A percentile compares a stretch with the other conserved stretches of the same genome.
Conservation (phyloP, 2,797 vertebrate genomes). For the Thaleichthys pacificus region DNA sequence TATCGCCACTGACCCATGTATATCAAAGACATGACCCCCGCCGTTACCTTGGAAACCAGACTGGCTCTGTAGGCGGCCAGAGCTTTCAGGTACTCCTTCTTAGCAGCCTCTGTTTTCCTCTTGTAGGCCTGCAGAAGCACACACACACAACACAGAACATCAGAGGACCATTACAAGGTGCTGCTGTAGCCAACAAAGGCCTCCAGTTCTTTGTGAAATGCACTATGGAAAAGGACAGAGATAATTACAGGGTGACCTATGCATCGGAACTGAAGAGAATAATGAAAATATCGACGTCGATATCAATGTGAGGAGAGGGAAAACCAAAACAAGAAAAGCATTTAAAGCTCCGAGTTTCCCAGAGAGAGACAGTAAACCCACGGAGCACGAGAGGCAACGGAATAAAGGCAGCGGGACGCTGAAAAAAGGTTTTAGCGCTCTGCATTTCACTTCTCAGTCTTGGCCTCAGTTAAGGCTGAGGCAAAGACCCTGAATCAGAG, state of each 20-base stretch:
- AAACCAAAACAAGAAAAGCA: too few relatives aligned
- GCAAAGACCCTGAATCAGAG: conserved; percentile 67
- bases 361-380: background rate
- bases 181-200: conserved; percentile 54
- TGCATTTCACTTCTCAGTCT: conserved; percentile 36
- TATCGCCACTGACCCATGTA: conserved; percentile 75
- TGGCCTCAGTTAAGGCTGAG: conserved; percentile 58
- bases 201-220: conserved; percentile 3
- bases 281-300: too few relatives aligned
- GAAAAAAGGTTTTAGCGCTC: conserved; percentile 43
- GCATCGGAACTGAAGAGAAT: too few relatives aligned
- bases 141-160: background rate
- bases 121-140: conserved; percentile 87
- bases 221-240: background rate
- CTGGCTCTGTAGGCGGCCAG: conserved; percentile 98
- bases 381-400: background rate
- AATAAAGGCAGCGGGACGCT: too few relatives aligned
- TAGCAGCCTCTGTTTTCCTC: conserved; percentile 98
- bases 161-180: conserved; percentile 41
- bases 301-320: too few relatives aligned
- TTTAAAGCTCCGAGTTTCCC: too few relatives aligned
- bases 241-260: too few relatives aligned
- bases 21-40: conserved; percentile 75
- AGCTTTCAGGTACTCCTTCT: conserved; percentile 99
- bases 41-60: conserved; percentile 97